Evolutionary conservation across 2,888 invertebrate species (phyloP), one percentile per base, ranked within the genome.

Genomic region (Harpalus rufipes): DNA sequence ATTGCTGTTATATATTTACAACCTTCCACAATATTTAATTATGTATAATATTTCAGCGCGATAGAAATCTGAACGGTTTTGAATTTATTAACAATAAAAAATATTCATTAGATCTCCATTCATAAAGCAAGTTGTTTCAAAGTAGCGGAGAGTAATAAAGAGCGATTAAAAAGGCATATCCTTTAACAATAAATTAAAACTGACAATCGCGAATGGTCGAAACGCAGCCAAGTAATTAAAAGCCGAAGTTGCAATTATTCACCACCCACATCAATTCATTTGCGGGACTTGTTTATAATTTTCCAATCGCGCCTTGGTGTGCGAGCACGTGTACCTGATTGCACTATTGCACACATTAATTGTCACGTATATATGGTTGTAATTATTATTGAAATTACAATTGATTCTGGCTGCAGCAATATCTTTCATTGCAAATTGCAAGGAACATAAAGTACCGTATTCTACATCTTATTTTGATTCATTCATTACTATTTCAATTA

Each of bases 181-280:
- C 16, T 68, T 39, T 68, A 25, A 65, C 68, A 68, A 68, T 68
- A 68, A 68, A 68, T 68, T 14, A 14, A 39, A 32, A 39, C 68
- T 68, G 68, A 68, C 68, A 68, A 68, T 68, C 68, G 68, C 8
- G 68, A 16, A 14, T 68, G 14, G 32, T 41, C 41, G 18, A 68
- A 68, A 51, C 51, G 56, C 76, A 76, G 21, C 76, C 18, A 59
- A 63, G 63, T 61, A 80, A 80, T 80, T 80, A 80, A 80, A 80
- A 80, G 16, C 5, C 80, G 59, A 59, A 25, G 61, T 32, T 32
- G 80, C 41, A 80, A 80, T 80, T 80, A 80, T 80, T 80, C 63
- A 80, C 59, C 80, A 63, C 80, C 80, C 80, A 80, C 80, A 39
- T 80, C 63, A 61, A 80, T 80, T 80, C 59, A 79, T 79, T 80